Evolutionary conservation across 1,140 invertebrate genomes (phyloP).

Genomic region (Paraescarpia echinospica): DNA sequence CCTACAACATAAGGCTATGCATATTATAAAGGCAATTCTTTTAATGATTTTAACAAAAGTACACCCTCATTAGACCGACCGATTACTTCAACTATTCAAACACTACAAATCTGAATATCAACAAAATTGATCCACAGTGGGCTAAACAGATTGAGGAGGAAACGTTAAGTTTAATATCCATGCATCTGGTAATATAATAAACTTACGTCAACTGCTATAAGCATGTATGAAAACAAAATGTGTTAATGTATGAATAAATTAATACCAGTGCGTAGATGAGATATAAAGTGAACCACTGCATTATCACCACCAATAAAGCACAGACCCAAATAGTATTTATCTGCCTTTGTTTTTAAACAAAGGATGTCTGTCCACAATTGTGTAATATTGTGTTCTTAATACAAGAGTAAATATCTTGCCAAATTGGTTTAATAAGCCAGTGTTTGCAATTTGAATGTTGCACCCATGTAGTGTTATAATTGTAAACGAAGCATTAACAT

Average conservation of each 20-base stretch:
- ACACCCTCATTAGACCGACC: not conserved
- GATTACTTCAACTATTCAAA: not conserved
- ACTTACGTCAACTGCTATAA: no score
- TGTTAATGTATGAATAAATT: not conserved
- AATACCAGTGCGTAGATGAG: not conserved
- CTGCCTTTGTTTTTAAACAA: not conserved
- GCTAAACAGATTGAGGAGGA: not conserved
- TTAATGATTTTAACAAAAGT: not conserved
- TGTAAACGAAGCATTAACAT: no score
- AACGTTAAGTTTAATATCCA: no score
- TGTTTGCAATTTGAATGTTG: no score
- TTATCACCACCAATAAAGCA: not conserved
- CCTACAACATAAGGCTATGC: no score
- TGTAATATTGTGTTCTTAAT: no score
- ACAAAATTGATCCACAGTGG: not conserved
- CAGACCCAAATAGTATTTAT: not conserved
- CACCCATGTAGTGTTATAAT: no score
- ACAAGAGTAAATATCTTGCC: no score
- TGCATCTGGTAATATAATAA: no score
- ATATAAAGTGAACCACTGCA: not conserved
- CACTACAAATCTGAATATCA: not conserved
- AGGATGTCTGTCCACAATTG: no score
- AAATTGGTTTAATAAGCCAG: no score
- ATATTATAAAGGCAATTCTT: not conserved
- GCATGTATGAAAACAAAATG: not conserved